phyloP scores from a whole-genome alignment of 2,888 invertebrate species.

The Agriotes lineatus region DNA sequence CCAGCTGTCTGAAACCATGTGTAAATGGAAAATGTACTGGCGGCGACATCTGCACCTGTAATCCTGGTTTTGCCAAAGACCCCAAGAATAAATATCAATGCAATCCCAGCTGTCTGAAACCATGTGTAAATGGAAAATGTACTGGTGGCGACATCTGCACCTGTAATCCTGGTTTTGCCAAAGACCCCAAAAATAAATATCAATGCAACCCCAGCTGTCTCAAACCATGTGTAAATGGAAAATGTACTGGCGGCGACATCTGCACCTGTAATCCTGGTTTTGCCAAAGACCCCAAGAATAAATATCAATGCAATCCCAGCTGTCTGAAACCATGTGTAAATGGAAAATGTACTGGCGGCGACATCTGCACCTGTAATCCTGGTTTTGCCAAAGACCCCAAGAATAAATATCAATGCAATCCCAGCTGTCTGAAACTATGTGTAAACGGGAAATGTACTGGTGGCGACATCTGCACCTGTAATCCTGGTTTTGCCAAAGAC shows the following conservation, averaged over 20 bases:
- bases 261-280: slow-evolving; percentile 13
- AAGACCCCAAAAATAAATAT: slow-evolving; percentile 11
- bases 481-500: slow-evolving; percentile 13
- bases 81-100: slow-evolving; percentile 15
- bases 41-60: slow-evolving; percentile 9
- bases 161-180: slow-evolving; percentile 6
- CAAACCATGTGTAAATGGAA: slow-evolving; percentile 15
- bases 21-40: slow-evolving; percentile 4
- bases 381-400: slow-evolving; percentile 4
- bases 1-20: slow-evolving; percentile 10
- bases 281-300: slow-evolving; percentile 8
- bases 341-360: slow-evolving; percentile 6
- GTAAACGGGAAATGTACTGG: slow-evolving; percentile 35
- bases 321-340: slow-evolving; percentile 7
- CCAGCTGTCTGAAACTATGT: slow-evolving; percentile 35
- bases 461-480: slow-evolving; percentile 34
- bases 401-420: slow-evolving; percentile 34
- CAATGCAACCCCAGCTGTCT: slow-evolving; percentile 11
- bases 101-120: slow-evolving; percentile 11
- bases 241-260: neutral
- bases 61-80: slow-evolving; percentile 5
- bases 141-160: slow-evolving; percentile 12
- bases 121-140: slow-evolving; percentile 12
- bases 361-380: slow-evolving; percentile 9
- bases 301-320: slow-evolving; percentile 17